These are phyloP conservation scores for Tychaedon coryphoeus DNA, from an alignment of 2,113 vertebrate genomes.

Conservation along the genomic window DNA sequence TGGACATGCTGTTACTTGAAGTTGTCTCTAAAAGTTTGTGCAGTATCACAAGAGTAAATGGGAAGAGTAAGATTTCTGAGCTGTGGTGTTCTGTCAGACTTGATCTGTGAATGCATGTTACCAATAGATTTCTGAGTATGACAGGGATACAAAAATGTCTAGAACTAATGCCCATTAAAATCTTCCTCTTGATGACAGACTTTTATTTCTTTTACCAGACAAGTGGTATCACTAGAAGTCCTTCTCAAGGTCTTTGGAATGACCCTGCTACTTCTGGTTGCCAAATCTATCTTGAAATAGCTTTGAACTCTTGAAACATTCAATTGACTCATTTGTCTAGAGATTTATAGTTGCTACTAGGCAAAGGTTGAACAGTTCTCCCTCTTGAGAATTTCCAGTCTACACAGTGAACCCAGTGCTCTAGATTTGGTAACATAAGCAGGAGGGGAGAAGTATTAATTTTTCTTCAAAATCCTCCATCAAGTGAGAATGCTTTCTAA, in stretches of 20 bases:
- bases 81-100: not conserved
- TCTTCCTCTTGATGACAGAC: not conserved
- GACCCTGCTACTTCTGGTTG: not conserved
- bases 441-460: not conserved
- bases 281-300: not conserved
- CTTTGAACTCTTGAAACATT: not conserved
- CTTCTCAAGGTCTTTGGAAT: not conserved
- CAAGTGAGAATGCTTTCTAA: not conserved
- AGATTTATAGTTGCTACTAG: not conserved
- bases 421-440: not conserved
- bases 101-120: not conserved
- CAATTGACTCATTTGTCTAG: not conserved
- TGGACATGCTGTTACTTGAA: not conserved
- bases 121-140: not conserved
- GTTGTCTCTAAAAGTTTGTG: not conserved
- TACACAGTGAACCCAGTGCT: not conserved
- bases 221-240: not conserved
- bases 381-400: not conserved
- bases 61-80: not conserved
- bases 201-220: not conserved
- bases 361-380: not conserved
- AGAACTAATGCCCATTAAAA: not conserved
- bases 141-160: not conserved
- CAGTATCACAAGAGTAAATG: not conserved
- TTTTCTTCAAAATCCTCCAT: not conserved